These are phyloP conservation scores for Hirtodrosophila confusa DNA, from an alignment of 2,888 invertebrate species.

Conservation along the genomic window DNA sequence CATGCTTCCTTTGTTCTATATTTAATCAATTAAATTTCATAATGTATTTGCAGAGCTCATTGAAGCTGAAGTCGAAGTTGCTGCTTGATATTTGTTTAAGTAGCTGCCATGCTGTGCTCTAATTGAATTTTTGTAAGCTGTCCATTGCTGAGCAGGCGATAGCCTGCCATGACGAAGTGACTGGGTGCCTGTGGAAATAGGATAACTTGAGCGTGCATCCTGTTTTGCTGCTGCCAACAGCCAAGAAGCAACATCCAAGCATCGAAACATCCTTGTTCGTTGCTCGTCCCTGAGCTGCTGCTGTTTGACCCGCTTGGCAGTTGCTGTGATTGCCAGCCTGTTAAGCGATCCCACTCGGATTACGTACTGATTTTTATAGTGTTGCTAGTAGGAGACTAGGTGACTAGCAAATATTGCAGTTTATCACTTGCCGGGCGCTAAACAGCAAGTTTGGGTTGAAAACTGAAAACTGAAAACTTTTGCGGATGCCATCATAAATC, in stretches of 20 bases:
- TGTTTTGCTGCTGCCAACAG: slow-evolving; percentile 15
- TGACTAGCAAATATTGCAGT: slow-evolving; percentile 46
- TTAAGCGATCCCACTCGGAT: slow-evolving; percentile 28
- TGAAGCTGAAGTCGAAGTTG: background rate
- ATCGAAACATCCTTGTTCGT: slow-evolving; percentile 23
- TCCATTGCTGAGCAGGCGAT: slow-evolving; percentile 8
- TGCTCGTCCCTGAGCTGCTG: slow-evolving; percentile 13
- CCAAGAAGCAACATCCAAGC: no score
- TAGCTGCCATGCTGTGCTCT: slow-evolving; percentile 22
- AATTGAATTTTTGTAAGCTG: slow-evolving; percentile 40
- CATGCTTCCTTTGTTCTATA: no score
- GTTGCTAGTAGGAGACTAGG: background rate
- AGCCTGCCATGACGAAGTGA: slow-evolving; percentile 20
- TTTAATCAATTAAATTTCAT: no score
- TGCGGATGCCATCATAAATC: slow-evolving; percentile 66
- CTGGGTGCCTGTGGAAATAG: slow-evolving; percentile 32
- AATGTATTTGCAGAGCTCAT: background rate
- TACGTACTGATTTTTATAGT: slow-evolving; percentile 10
- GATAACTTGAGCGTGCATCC: slow-evolving; percentile 39
- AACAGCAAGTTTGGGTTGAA: slow-evolving; percentile 62
- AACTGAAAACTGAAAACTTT: slow-evolving; percentile 71
- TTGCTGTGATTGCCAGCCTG: slow-evolving; percentile 1
- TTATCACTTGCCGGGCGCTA: slow-evolving; percentile 69
- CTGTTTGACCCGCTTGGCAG: slow-evolving; percentile 12
- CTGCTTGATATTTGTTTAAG: slow-evolving; percentile 18